These are phyloP conservation scores for Colinus virginianus DNA, from an alignment of 2,113 vertebrate species.

Conservation along the genomic window DNA sequence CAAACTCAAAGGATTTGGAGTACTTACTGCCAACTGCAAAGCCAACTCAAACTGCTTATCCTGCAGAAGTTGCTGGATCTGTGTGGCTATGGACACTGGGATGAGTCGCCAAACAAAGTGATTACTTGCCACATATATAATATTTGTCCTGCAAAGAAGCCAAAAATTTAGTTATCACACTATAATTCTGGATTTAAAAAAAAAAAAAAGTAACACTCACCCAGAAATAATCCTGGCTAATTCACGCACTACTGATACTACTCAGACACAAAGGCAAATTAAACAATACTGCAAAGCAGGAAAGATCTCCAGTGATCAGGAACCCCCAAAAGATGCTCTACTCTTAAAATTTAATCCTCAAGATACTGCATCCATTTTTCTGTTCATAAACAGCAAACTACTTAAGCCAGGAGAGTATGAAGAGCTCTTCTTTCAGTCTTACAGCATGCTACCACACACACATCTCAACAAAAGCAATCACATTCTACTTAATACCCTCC, in stretches of 20 bases:
- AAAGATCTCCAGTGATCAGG: background rate
- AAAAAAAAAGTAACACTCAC: background rate
- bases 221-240: background rate
- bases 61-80: slow-evolving; percentile 96
- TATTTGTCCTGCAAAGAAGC: slow-evolving; percentile 84
- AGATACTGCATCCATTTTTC: background rate
- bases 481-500: slow-evolving; percentile 82
- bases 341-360: background rate
- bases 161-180: background rate
- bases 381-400: background rate
- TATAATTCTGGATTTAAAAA: background rate
- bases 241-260: background rate
- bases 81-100: slow-evolving; percentile 94
- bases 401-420: background rate
- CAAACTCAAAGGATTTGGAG: background rate
- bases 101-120: slow-evolving; percentile 99
- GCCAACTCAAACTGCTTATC: slow-evolving; percentile 99
- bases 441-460: background rate
- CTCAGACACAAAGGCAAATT: background rate
- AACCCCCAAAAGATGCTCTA: background rate
- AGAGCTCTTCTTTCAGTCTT: background rate
- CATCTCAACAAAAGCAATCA: background rate
- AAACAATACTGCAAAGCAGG: background rate
- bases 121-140: slow-evolving; percentile 98
- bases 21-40: slow-evolving; percentile 94